Conservation (phyloP, 2,888 invertebrate species). For the Galerucella calmariensis region DNA sequence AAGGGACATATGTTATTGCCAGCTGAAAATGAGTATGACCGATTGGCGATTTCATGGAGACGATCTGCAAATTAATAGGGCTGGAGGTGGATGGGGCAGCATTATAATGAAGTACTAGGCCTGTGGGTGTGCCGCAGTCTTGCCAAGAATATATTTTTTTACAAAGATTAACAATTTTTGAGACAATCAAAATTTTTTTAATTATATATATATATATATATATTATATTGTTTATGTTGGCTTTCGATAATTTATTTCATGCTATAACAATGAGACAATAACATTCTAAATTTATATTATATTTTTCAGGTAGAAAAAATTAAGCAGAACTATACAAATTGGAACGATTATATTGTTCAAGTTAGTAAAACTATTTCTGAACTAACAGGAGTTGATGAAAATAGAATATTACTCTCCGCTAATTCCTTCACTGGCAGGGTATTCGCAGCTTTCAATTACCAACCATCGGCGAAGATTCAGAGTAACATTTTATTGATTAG, state of each 20-base stretch:
- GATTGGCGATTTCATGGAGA: no score
- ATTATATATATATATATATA: no score
- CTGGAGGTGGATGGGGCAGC: no score
- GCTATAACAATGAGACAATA: neutral
- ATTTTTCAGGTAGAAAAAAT: conserved; percentile 32
- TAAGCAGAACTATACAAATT: conserved; percentile 10
- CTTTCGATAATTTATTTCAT: neutral
- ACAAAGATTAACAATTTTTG: no score
- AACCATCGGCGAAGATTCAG: conserved; percentile 34
- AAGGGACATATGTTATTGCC: no score
- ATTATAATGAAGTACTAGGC: no score
- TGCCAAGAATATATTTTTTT: no score
- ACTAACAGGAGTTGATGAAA: conserved; percentile 25
- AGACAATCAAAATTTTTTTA: no score
- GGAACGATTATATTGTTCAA: conserved; percentile 30
- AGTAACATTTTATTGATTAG: conserved; percentile 41
- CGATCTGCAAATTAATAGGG: no score
- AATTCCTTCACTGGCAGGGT: conserved; percentile 37
- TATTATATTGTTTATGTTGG: no score
- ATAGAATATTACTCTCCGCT: conserved; percentile 30
- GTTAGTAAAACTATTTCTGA: conserved; percentile 38
- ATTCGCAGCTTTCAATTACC: conserved; percentile 38
- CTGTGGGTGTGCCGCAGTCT: no score
- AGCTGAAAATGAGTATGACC: no score
- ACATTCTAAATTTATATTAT: neutral